phyloP scores from a whole-genome alignment of 2,888 invertebrate species.

The Glyphotaelius pellucidus region DNA sequence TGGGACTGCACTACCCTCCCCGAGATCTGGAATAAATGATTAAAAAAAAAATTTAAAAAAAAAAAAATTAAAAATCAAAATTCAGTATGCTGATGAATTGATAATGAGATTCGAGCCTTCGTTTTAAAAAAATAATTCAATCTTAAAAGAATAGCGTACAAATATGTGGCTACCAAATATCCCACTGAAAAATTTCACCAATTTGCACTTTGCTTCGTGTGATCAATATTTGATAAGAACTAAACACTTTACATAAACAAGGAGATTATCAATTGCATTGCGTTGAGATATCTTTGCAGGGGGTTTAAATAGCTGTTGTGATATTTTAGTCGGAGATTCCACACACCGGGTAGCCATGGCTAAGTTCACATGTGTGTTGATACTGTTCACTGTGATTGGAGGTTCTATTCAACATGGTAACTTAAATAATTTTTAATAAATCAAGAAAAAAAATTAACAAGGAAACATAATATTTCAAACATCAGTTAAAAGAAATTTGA shows the following conservation, averaged over 20 bases:
- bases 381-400: background rate
- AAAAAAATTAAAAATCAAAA: too few species aligned
- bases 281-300: too few species aligned
- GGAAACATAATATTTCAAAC: too few species aligned
- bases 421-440: background rate
- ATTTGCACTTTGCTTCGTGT: background rate
- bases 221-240: background rate
- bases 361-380: background rate
- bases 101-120: too few species aligned
- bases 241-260: background rate
- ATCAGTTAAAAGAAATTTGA: too few species aligned
- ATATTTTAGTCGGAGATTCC: background rate
- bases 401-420: background rate
- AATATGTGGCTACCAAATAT: background rate
- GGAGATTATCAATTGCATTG: background rate
- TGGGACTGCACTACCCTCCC: too few species aligned
- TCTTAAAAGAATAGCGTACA: too few species aligned
- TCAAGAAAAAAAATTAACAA: background rate
- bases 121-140: too few species aligned
- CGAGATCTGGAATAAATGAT: too few species aligned
- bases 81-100: too few species aligned
- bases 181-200: background rate
- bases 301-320: fast-evolving
- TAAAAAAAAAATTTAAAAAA: too few species aligned
- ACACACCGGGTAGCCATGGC: background rate